Base-by-base conservation (phyloP, 2,113 vertebrate species). In the Gambusia holbrooki region DNA sequence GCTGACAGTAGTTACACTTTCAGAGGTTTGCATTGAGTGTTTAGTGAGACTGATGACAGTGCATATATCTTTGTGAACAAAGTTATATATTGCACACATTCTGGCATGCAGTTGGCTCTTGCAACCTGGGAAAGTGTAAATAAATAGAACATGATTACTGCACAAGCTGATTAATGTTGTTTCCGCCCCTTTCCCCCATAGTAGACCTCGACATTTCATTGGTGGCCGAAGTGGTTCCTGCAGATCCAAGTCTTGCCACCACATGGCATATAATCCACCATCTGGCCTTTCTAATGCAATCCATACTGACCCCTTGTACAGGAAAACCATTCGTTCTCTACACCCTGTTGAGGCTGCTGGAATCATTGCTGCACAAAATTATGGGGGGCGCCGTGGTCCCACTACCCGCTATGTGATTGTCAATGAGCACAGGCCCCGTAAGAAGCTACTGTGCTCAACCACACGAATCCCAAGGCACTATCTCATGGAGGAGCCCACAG, bases 251-350 rank as follows among this genome's bases (percentile, higher is more conserved):
- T 83, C 95, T 74, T 92, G 93, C 71, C 92, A 93, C 74, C 92
- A 94, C 5, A 87, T 93, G 88, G 86, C 75, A 2, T 90, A 85
- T 86, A 93, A 86, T 62, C 86, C 78, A 19, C 84, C 74, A 67
- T 70, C 88, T 91, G 87, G 76, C 29, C 92, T 61, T 62, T 19
- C 63, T 0, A 95, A 96, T 63, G 92, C 90, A 45, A 79, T 93
- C 32, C 92, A 87, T 73, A 97, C 95, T 1, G 96, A 97, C 22
- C 96, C 96, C 7, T 90, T 96, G 42, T 97, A 95, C 91, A 94
- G 94, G 73, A 97, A 96, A 92, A 89, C 89, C 65, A 71, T 92
- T 13, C 87, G 81, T 10, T 91, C 94, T 1, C 25, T 92, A 22
- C 92, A 91, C 54, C 89, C 89, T 0, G 92, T 85, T 0, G 94